Evolutionary conservation across 2,797 vertebrate species (phyloP).

Genomic region (Gymnoscopelus microlampas): DNA sequence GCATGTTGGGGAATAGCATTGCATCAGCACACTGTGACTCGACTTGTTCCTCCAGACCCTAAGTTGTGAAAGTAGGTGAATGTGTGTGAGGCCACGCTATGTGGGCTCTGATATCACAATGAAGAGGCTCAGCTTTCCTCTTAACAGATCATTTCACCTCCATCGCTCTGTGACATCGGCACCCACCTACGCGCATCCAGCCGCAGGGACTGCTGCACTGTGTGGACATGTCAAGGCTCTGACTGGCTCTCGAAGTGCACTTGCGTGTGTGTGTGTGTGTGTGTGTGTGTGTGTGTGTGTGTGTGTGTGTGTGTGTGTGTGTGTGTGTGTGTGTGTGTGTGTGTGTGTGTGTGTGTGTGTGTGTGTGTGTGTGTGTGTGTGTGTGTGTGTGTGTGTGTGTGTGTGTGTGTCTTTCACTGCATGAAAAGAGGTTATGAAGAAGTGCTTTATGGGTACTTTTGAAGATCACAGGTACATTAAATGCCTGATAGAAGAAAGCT

Average conservation of each 20-base stretch:
- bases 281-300: too few species aligned
- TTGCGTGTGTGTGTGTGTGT: slow-evolving; percentile 5
- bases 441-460: slow-evolving; percentile 41
- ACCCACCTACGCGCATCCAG: slow-evolving; percentile 56
- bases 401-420: slow-evolving; percentile 18
- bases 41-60: slow-evolving; percentile 4
- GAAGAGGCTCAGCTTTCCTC: slow-evolving; percentile 52
- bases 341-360: too few species aligned
- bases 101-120: slow-evolving; percentile 30
- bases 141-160: slow-evolving; percentile 65
- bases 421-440: slow-evolving; percentile 33
- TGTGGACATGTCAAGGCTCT: slow-evolving; percentile 53
- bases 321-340: too few species aligned
- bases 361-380: too few species aligned
- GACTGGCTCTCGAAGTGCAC: slow-evolving; percentile 59
- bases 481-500: not conserved
- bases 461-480: slow-evolving; percentile 9
- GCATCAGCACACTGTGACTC: slow-evolving; percentile 8
- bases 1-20: not conserved
- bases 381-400: not conserved
- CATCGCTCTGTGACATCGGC: slow-evolving; percentile 75
- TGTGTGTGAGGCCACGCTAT: slow-evolving; percentile 17
- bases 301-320: too few species aligned
- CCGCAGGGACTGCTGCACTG: slow-evolving; percentile 44
- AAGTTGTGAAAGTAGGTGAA: slow-evolving; percentile 52